Percentiles rank a stretch among this genome's conserved stretches.
These are phyloP conservation scores for Sinocyclocheilus grahami DNA, from an alignment of 2,113 vertebrate genomes.

Conservation along the genomic window DNA sequence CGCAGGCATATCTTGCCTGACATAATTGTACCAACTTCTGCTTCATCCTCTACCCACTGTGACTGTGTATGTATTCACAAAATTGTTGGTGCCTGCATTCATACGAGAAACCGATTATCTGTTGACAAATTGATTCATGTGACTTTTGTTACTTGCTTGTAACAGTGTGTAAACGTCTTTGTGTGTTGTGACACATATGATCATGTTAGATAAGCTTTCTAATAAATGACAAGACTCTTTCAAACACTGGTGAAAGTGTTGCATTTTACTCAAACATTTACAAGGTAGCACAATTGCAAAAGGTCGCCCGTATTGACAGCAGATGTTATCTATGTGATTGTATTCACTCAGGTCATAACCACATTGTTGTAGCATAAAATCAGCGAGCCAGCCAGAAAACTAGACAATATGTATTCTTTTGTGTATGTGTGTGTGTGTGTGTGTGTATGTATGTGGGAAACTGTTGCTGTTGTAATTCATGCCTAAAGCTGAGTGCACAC, in stretches of 20 bases:
- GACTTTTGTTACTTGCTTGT: background rate
- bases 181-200: background rate
- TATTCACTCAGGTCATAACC: background rate
- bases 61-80: background rate
- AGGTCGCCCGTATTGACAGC: background rate
- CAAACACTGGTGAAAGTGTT: background rate
- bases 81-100: conserved; percentile 23
- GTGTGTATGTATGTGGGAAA: background rate
- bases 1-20: background rate
- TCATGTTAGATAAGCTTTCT: background rate
- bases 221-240: conserved; percentile 38
- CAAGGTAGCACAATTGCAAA: conserved; percentile 19
- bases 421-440: background rate
- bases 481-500: background rate
- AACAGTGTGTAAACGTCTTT: background rate
- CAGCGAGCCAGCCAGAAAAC: background rate
- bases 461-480: background rate
- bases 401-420: background rate
- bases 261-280: conserved; percentile 28
- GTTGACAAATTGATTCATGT: too few relatives aligned
- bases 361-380: background rate
- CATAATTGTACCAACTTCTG: background rate
- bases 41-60: background rate
- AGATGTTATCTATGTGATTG: background rate
- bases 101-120: background rate